phyloP scores from a whole-genome alignment of 1,140 invertebrate genomes.

The Euura lappo region DNA sequence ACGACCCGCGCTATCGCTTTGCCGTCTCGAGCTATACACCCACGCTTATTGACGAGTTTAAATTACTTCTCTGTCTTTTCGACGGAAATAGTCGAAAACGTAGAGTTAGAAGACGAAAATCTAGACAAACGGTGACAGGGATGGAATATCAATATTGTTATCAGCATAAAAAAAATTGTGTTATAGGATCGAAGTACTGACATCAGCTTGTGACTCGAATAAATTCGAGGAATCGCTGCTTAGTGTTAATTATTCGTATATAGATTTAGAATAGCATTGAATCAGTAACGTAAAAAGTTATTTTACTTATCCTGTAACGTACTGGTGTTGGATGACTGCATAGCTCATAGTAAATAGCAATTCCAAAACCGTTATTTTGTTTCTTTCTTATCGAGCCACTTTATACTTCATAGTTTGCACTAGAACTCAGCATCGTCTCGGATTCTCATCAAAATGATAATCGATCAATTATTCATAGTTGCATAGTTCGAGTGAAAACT shows the following conservation, averaged over 20 bases:
- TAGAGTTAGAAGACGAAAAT: too few relatives aligned
- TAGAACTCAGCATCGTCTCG: slow-evolving; percentile 41
- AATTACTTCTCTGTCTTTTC: too few relatives aligned
- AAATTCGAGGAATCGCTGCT: slow-evolving; percentile 21
- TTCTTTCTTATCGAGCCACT: slow-evolving; percentile 38
- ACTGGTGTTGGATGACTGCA: slow-evolving; percentile 53
- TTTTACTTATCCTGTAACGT: slow-evolving; percentile 41
- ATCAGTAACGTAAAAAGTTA: slow-evolving; percentile 30
- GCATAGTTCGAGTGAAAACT: slow-evolving; percentile 51
- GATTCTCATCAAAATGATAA: not conserved
- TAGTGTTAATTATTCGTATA: slow-evolving; percentile 21
- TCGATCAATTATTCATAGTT: slow-evolving; percentile 8
- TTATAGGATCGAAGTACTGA: too few relatives aligned
- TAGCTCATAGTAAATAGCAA: slow-evolving; percentile 56
- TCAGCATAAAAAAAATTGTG: too few relatives aligned
- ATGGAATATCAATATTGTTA: too few relatives aligned
- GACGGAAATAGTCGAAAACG: too few relatives aligned
- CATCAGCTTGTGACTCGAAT: too few relatives aligned
- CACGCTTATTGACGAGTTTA: too few relatives aligned
- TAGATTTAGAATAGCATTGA: slow-evolving; percentile 30
- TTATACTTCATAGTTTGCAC: slow-evolving; percentile 50
- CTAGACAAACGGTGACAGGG: too few relatives aligned
- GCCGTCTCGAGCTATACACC: too few relatives aligned
- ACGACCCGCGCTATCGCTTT: not conserved
- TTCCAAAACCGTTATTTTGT: slow-evolving; percentile 38